These are phyloP conservation scores for Porites rus DNA, from an alignment of 92 coral and sea anemone species.

Conservation along the genomic window DNA sequence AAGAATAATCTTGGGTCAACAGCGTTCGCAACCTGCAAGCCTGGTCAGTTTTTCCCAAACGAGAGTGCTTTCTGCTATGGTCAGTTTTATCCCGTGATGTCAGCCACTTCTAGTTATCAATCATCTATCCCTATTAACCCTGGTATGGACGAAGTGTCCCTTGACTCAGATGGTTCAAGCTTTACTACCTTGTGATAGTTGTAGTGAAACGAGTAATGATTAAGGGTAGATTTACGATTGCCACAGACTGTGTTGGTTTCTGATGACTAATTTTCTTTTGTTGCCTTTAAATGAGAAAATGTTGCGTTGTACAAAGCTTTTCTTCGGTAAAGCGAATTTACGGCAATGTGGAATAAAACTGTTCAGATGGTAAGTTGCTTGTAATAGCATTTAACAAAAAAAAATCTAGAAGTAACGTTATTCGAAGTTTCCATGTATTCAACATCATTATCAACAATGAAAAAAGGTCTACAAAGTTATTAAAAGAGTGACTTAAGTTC, in stretches of 20 bases:
- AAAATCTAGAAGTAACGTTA: no score
- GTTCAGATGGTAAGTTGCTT: no score
- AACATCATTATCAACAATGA: no score
- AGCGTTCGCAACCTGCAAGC: neutral
- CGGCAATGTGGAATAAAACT: neutral
- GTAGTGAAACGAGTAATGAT: neutral
- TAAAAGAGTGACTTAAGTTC: no score
- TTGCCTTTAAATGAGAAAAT: neutral
- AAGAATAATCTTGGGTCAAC: neutral
- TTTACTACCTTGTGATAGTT: neutral
- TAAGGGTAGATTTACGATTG: neutral
- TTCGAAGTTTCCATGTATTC: no score
- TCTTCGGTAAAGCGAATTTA: neutral
- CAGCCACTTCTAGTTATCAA: conserved; percentile 3
- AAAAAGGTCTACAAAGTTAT: no score
- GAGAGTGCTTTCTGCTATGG: neutral
- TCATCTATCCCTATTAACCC: neutral
- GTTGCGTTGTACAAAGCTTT: neutral
- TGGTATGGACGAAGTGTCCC: neutral
- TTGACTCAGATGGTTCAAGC: neutral
- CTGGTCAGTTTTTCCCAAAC: neutral
- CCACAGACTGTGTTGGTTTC: neutral
- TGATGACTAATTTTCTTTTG: neutral
- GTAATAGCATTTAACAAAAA: no score
- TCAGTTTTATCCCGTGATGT: neutral